Evolutionary conservation across 2,888 invertebrate species (phyloP).

Genomic region (Eumerus sabulonum): DNA sequence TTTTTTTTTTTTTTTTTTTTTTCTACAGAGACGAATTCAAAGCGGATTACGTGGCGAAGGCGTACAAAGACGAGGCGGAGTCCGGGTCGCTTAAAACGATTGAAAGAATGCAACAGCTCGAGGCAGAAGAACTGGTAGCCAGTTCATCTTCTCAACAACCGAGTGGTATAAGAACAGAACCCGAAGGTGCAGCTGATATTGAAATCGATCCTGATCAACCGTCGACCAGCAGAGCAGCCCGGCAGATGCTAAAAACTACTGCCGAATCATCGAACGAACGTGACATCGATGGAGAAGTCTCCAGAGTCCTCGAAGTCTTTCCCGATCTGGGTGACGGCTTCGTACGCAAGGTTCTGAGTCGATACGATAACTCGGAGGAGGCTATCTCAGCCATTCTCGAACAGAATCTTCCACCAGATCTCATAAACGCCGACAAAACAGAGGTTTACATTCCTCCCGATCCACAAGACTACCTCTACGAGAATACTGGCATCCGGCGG

Average conservation of each 20-base stretch:
- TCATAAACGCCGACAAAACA: constrained; percentile 79
- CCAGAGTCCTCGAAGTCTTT: constrained; percentile 81
- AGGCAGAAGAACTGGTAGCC: background rate
- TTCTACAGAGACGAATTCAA: constrained; percentile 68
- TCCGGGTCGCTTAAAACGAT: constrained; percentile 40
- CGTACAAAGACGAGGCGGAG: constrained; percentile 71
- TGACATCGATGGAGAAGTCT: constrained; percentile 78
- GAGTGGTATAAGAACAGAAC: constrained; percentile 10
- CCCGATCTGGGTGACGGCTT: constrained; percentile 90
- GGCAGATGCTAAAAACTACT: constrained; percentile 1
- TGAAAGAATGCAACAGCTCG: constrained; percentile 28
- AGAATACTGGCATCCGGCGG: constrained; percentile 81
- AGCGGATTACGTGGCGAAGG: constrained; percentile 73
- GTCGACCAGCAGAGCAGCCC: constrained; percentile 35
- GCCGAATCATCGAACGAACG: constrained; percentile 52
- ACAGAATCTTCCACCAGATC: constrained; percentile 79
- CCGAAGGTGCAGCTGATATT: constrained; percentile 44
- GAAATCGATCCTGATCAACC: constrained; percentile 50
- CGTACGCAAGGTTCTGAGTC: constrained; percentile 86
- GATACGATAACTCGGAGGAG: constrained; percentile 86
- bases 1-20: too few species aligned
- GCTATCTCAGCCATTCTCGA: constrained; percentile 92
- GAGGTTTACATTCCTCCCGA: constrained; percentile 85
- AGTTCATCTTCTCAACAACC: constrained; percentile 19
- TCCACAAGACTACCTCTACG: constrained; percentile 80